A percentile compares a stretch with the other conserved stretches of the same genome.
phyloP scores from a whole-genome alignment of 1,140 invertebrate genomes.

The Drosophila funebris region DNA sequence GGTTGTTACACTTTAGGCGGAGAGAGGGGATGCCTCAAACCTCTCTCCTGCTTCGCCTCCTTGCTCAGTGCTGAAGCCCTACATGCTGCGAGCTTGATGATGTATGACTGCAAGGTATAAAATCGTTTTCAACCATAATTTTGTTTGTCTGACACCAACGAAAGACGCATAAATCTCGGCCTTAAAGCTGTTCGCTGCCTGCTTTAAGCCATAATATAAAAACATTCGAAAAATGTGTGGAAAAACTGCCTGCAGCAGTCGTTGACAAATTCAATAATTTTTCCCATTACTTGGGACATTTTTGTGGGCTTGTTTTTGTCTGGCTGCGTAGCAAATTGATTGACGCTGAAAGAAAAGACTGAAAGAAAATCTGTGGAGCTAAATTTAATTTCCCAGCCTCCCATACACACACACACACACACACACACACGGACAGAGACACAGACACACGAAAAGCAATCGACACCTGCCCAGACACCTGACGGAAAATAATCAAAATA shows the following conservation, averaged over 20 bases:
- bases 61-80: background rate
- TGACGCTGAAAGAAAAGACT: conserved; percentile 68
- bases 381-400: conserved; percentile 68
- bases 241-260: conserved; percentile 60
- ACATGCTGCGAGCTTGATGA: conserved; percentile 47
- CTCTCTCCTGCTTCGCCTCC: background rate
- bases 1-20: conserved; percentile 51
- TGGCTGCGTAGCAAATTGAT: conserved; percentile 72
- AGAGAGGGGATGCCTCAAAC: background rate
- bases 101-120: conserved; percentile 78
- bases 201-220: conserved; percentile 25
- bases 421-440: background rate
- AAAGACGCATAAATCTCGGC: conserved; percentile 65
- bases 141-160: conserved; percentile 77
- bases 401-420: background rate
- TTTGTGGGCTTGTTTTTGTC: conserved; percentile 67
- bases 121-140: conserved; percentile 80
- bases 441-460: conserved; percentile 52
- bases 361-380: conserved; percentile 42
- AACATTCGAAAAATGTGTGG: background rate
- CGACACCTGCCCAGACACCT: conserved; percentile 72
- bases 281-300: conserved; percentile 75
- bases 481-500: conserved; percentile 80
- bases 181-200: conserved; percentile 48
- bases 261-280: conserved; percentile 83